Percentiles rank a stretch among this genome's conserved stretches.
Evolutionary conservation across 2,797 vertebrate genomes (phyloP).

Genomic region (Sebastes matsubarae): DNA sequence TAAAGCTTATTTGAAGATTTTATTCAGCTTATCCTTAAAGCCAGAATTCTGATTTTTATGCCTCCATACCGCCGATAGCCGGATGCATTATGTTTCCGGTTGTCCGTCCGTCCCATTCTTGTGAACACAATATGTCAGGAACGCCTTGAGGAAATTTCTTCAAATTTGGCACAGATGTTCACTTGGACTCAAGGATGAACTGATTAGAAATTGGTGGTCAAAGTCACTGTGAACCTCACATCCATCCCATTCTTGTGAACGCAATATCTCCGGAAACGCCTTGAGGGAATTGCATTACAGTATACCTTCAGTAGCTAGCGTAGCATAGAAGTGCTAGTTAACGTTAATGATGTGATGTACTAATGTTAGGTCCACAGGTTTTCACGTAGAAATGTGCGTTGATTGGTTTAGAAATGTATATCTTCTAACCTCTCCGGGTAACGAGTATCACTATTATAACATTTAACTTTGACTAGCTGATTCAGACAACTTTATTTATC

Average conservation of each 20-base stretch:
- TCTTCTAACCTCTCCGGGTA: background rate
- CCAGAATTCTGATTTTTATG: background rate
- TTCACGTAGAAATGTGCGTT: background rate
- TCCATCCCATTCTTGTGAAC: background rate
- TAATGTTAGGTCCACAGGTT: background rate
- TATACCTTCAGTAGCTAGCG: background rate
- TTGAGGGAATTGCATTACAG: background rate
- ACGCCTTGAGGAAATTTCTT: background rate
- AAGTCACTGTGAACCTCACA: background rate
- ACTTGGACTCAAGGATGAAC: background rate
- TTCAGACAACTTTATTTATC: background rate
- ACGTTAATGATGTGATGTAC: background rate
- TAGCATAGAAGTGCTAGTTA: background rate
- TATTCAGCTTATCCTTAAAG: background rate
- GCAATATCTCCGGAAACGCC: background rate
- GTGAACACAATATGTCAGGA: background rate
- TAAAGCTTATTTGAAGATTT: background rate
- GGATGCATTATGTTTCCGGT: background rate
- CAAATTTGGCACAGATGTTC: background rate
- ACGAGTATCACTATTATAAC: background rate
- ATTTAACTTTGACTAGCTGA: background rate
- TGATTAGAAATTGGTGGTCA: background rate
- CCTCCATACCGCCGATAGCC: background rate
- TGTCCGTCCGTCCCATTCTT: background rate
- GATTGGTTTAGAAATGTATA: background rate